Base-by-base conservation (phyloP, 2,888 invertebrate genomes). In the Plebejus argus region DNA sequence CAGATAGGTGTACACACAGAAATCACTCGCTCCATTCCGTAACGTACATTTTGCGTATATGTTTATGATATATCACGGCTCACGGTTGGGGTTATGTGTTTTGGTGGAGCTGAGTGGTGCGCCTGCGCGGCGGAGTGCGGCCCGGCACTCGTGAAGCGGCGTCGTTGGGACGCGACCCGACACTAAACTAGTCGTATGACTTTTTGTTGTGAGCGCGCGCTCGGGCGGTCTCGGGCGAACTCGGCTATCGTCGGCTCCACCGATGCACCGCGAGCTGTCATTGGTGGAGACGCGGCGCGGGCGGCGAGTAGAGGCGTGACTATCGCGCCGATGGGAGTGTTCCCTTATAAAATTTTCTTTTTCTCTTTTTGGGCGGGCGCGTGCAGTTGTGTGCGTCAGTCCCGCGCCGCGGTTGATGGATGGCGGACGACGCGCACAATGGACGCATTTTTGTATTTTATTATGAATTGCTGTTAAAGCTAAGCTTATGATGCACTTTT, bases 131-230 rank as follows among this genome's bases (percentile, higher is more conserved):
- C 77, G 77, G 76, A 83, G 83, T 84, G 83, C 83, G 83, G 81
- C 86, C 87, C 91, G 86, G 83, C 86, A 91, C 53, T 53, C 92
- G 90, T 90, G 94, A 91, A 91, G 92, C 92, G 89, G 88, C 92
- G 91, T 87, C 91, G 89, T 88, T 93, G 94, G 94, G 94, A 94
- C 93, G 93, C 94, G 89, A 93, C 94, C 94, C 94, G 93, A 94
- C 90, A 94, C 94, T 94, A 92, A 94, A 91, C 91, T 89, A 89
- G 92, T 92, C 90, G 90, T 90, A 87, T 88, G 89, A 92, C 91
- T 94, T 94, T 94, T 94, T 94, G 94, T 93, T 91, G 90, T 90
- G 90, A 90, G 87, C 90, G 90, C 90, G 87, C 87, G 86, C 86
- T 91, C 87, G 81, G 78, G 81, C 81, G 66, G 66, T 84, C 80